Evolutionary conservation across 2,888 invertebrate genomes (phyloP).

Genomic region (Andrena trimmerana): DNA sequence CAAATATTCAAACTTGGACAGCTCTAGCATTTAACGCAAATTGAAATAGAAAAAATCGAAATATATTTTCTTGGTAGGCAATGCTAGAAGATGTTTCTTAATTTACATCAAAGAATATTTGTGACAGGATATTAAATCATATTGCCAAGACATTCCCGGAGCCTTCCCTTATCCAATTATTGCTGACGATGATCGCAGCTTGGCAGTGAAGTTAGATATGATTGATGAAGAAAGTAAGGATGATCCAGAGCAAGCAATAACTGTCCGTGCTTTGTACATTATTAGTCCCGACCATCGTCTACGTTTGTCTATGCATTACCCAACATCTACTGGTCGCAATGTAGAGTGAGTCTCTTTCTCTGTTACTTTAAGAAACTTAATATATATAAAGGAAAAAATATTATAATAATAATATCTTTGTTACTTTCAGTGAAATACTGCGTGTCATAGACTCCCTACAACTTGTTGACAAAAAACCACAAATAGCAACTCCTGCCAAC

Average conservation of each 20-base stretch:
- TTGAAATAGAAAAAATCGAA: too few species aligned
- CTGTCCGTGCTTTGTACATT: slow-evolving; percentile 92
- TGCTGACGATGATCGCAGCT: slow-evolving; percentile 90
- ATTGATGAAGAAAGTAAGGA: slow-evolving; percentile 91
- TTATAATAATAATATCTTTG: not conserved
- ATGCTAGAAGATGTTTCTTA: not conserved
- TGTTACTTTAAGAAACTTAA: not conserved
- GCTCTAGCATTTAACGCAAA: too few species aligned
- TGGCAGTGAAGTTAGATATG: slow-evolving; percentile 92
- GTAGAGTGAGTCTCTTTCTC: slow-evolving; percentile 89
- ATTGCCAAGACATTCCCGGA: slow-evolving; percentile 89
- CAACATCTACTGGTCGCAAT: slow-evolving; percentile 94
- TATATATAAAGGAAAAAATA: not conserved
- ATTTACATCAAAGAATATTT: not conserved
- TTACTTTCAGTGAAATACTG: slow-evolving; percentile 90
- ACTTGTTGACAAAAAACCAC: slow-evolving; percentile 89
- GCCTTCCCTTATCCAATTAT: slow-evolving; percentile 94
- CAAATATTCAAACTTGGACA: too few species aligned
- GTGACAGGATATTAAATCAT: slow-evolving; percentile 88
- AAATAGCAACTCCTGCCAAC: slow-evolving; percentile 94
- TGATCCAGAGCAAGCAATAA: slow-evolving; percentile 89
- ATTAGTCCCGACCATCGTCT: slow-evolving; percentile 93
- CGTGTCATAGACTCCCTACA: slow-evolving; percentile 94
- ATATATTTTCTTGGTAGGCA: not conserved
- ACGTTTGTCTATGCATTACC: slow-evolving; percentile 93